Evolutionary conservation across 2,888 invertebrate genomes (phyloP).

Genomic region (Toxonevra muliebris): DNA sequence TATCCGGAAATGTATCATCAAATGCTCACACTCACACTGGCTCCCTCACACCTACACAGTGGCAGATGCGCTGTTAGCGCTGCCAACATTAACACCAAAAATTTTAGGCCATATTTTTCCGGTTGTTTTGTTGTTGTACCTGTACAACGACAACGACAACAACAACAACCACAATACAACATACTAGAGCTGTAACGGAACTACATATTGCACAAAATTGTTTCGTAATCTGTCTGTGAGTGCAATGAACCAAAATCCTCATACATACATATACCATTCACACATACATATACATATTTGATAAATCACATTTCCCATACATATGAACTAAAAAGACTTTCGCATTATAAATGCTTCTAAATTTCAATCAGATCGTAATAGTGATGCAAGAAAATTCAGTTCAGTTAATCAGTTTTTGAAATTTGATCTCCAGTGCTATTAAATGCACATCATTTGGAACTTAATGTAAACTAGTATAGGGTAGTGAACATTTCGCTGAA

Average conservation of each 20-base stretch:
- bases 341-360: slow-evolving; percentile 1
- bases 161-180: slow-evolving; percentile 9
- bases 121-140: slow-evolving; percentile 2
- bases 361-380: neutral
- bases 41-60: neutral
- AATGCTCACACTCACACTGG: slow-evolving; percentile 2
- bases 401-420: too few relatives aligned
- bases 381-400: neutral
- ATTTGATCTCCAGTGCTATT: too few relatives aligned
- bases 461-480: too few relatives aligned
- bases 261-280: slow-evolving; percentile 5
- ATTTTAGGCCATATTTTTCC: slow-evolving; percentile 11
- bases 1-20: slow-evolving; percentile 33
- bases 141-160: slow-evolving; percentile 10
- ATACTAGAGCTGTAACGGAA: slow-evolving; percentile 1
- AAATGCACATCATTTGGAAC: too few relatives aligned
- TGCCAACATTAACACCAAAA: neutral
- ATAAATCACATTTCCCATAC: neutral
- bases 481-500: too few relatives aligned
- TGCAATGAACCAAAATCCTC: slow-evolving; percentile 42
- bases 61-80: neutral
- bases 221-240: slow-evolving; percentile 40
- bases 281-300: neutral
- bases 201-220: slow-evolving; percentile 25
- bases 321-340: neutral